Evolutionary conservation across 2,888 invertebrate species (phyloP).

Genomic region (Dioctria linearis): DNA sequence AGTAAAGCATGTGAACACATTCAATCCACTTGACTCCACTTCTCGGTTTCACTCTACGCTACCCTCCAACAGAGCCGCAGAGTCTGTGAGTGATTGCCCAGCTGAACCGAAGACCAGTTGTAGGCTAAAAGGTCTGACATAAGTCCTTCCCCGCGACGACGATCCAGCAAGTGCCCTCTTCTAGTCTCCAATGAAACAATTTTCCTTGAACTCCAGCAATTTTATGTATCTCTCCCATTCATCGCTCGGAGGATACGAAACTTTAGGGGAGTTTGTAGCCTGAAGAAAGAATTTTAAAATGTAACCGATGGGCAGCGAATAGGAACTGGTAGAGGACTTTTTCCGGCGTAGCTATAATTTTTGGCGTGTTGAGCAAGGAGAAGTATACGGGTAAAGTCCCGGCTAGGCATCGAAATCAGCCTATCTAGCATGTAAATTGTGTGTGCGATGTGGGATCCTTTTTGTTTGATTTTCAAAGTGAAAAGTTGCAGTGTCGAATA

Average conservation of each 20-base stretch:
- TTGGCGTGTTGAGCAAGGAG: slow-evolving; percentile 16
- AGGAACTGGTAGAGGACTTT: slow-evolving; percentile 1
- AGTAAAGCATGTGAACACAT: slow-evolving; percentile 51
- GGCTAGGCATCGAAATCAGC: neutral
- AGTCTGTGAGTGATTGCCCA: slow-evolving; percentile 46
- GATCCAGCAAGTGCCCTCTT: slow-evolving; percentile 12
- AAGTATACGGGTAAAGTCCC: neutral
- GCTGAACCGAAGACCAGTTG: neutral
- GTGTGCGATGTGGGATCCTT: slow-evolving; percentile 10
- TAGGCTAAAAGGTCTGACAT: neutral
- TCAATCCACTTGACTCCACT: slow-evolving; percentile 52
- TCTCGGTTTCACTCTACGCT: slow-evolving; percentile 31
- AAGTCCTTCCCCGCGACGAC: slow-evolving; percentile 1
- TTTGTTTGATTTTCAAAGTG: slow-evolving; percentile 43
- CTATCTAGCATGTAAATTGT: slow-evolving; percentile 35
- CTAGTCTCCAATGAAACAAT: slow-evolving; percentile 46
- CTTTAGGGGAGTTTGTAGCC: slow-evolving; percentile 19
- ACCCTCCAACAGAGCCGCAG: neutral
- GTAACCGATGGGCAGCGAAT: neutral
- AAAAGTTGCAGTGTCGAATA: slow-evolving; percentile 49
- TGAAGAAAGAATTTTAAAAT: slow-evolving; percentile 47
- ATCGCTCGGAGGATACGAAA: slow-evolving; percentile 22
- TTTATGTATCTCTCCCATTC: slow-evolving; percentile 28
- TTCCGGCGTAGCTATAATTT: slow-evolving; percentile 16
- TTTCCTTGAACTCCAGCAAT: slow-evolving; percentile 34